Evolutionary conservation across 2,888 invertebrate genomes (phyloP).

Genomic region (Prosopocoilus inquinatus): DNA sequence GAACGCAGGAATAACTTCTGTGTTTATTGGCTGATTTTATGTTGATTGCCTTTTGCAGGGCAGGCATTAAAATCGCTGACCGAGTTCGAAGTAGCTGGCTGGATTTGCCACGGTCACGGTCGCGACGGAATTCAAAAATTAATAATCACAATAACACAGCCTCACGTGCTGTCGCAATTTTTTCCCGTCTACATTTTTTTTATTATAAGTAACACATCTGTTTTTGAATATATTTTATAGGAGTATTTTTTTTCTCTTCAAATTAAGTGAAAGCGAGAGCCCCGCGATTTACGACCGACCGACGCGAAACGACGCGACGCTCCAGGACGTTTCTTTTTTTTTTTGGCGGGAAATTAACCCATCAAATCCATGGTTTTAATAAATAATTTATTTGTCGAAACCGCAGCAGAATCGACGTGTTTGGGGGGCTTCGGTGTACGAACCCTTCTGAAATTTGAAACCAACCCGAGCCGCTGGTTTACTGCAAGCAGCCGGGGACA

Average conservation of each 20-base stretch:
- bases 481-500: neutral
- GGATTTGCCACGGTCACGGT: conserved; percentile 31
- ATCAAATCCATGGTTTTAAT: no score
- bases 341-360: no score
- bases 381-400: no score
- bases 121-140: conserved; percentile 26
- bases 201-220: no score
- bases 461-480: neutral
- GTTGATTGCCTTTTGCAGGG: conserved; percentile 28
- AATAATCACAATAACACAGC: conserved; percentile 7
- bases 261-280: no score
- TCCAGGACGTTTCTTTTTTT: no score
- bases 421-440: neutral
- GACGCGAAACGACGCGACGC: no score
- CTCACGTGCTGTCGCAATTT: neutral
- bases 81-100: conserved; percentile 26
- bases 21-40: conserved; percentile 21
- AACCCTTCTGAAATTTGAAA: conserved; percentile 1
- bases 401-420: no score
- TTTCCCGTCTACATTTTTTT: no score
- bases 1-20: conserved; percentile 9
- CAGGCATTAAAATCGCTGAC: conserved; percentile 24
- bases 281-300: no score
- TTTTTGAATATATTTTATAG: no score
- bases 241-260: no score